phyloP scores from a whole-genome alignment of 2,797 vertebrate genomes.

The Sylvia borin region DNA sequence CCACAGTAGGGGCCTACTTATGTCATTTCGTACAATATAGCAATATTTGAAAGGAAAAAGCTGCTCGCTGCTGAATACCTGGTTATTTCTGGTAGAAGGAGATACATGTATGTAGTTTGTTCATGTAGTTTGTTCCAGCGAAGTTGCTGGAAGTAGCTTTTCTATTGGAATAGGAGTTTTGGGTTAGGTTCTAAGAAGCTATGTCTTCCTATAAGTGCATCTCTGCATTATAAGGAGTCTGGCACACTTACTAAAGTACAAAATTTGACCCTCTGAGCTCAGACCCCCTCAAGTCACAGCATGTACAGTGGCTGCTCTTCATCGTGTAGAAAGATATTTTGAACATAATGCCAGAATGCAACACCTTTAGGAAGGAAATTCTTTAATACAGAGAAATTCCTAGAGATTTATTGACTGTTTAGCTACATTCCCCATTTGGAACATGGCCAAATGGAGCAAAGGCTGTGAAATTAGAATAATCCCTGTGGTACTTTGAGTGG shows the following conservation, averaged over 20 bases:
- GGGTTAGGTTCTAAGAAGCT: not conserved
- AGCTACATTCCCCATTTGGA: not conserved
- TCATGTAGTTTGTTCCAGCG: not conserved
- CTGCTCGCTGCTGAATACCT: not conserved
- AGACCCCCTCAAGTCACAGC: not conserved
- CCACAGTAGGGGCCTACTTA: constrained; percentile 80
- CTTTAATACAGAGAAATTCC: not conserved
- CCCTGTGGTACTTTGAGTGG: not conserved
- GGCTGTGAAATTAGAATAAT: not conserved
- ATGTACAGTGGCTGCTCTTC: not conserved
- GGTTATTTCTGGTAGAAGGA: not conserved
- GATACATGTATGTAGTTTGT: accelerated
- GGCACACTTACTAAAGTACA: not conserved
- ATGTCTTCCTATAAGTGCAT: not conserved
- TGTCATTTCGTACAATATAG: not conserved
- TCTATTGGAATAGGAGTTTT: not conserved
- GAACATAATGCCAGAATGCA: not conserved
- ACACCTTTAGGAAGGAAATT: not conserved
- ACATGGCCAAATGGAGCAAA: not conserved
- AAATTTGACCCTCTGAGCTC: not conserved
- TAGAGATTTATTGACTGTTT: not conserved
- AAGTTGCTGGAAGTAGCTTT: not conserved
- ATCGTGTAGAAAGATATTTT: not conserved
- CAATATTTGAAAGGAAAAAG: not conserved
- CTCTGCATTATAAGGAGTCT: not conserved